A percentile compares a stretch with the other conserved stretches of the same genome.
phyloP scores from a whole-genome alignment of 2,113 vertebrate genomes.

The Mustela nigripes region DNA sequence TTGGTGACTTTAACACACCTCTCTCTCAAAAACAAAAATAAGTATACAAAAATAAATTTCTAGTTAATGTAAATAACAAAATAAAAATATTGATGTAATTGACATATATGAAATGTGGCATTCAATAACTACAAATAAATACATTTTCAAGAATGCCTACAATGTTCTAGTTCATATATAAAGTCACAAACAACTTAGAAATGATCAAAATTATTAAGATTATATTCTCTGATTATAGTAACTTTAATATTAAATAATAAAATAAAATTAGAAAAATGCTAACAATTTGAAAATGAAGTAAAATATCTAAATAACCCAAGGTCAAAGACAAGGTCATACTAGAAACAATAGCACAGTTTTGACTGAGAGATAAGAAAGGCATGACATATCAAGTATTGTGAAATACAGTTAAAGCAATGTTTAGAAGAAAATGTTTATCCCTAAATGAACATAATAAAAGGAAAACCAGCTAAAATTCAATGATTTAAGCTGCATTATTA shows the following conservation, averaged over 20 bases:
- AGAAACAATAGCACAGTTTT: not conserved
- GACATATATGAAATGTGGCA: not conserved
- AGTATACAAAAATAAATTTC: not conserved
- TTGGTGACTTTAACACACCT: not conserved
- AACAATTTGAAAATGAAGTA: not conserved
- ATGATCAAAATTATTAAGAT: not conserved
- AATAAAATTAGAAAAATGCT: not conserved
- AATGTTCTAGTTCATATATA: not conserved
- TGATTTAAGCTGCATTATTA: not conserved
- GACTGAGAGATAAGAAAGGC: not conserved
- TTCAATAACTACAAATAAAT: not conserved
- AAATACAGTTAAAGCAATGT: not conserved
- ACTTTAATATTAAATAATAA: not conserved
- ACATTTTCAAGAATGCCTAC: not conserved
- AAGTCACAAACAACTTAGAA: not conserved
- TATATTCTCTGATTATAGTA: not conserved
- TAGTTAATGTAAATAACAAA: not conserved
- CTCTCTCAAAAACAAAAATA: not conserved
- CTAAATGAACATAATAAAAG: not conserved
- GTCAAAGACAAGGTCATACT: not conserved
- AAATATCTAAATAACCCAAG: not conserved
- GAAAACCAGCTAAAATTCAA: not conserved
- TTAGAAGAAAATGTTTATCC: not conserved
- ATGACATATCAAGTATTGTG: not conserved
- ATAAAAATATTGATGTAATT: not conserved